These are phyloP conservation scores for Myripristis jacobus DNA, from an alignment of 2,797 vertebrate genomes.

Conservation along the genomic window DNA sequence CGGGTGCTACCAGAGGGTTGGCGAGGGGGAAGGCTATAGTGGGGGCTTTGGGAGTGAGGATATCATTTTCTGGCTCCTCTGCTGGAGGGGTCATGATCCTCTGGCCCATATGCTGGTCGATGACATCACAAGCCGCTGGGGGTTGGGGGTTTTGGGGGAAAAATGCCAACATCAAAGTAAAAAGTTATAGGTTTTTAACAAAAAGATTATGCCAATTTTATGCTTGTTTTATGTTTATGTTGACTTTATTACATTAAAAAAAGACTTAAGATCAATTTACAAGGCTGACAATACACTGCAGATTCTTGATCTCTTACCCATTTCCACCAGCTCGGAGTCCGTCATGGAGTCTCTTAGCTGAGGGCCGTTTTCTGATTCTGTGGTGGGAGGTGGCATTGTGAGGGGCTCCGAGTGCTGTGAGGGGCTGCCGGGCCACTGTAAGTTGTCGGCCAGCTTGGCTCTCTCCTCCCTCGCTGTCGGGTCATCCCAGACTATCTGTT, in stretches of 20 bases:
- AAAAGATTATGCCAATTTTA: not conserved
- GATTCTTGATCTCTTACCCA: conserved; percentile 80
- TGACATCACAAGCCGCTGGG: conserved; percentile 86
- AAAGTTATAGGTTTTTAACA: no score
- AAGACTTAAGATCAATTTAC: not conserved
- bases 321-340: conserved; percentile 87
- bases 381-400: conserved; percentile 44
- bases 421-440: conserved; percentile 94
- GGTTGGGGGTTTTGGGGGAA: not conserved
- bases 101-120: conserved; percentile 70
- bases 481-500: conserved; percentile 99
- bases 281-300: not conserved
- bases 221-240: not conserved
- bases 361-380: conserved; percentile 60
- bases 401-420: conserved; percentile 89
- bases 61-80: conserved; percentile 72
- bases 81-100: conserved; percentile 58
- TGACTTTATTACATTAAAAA: not conserved
- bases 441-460: conserved; percentile 94
- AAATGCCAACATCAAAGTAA: not conserved
- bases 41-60: conserved; percentile 89
- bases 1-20: conserved; percentile 87
- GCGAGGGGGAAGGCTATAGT: conserved; percentile 90
- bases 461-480: conserved; percentile 96
- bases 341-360: conserved; percentile 82